Base-by-base conservation (phyloP, 2,797 vertebrate genomes). In the Hydrocynus forskahlii region DNA sequence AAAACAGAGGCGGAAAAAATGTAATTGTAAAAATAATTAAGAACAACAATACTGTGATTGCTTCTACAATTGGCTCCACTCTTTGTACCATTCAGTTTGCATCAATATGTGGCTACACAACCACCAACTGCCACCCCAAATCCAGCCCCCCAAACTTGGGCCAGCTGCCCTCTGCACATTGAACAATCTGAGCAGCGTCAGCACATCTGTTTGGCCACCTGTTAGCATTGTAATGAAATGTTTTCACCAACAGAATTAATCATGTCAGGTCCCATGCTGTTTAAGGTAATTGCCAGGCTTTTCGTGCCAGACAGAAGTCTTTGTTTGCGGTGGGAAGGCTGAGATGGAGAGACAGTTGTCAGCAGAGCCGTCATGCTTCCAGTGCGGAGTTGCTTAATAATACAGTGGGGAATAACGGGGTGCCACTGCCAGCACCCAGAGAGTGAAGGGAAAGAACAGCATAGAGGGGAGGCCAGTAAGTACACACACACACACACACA, bases 211-310 rank as follows among this genome's bases (percentile, higher is more conserved):
- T 57, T 43, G 52, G 21, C 76, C 76, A 68, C 67, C 77, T 84
- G 78, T 86, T 86, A 78, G 76, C 76, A 67, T 81, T 17, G 38
- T 77, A 84, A 85, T 85, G 81, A 83, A 85, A 87, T 84, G 77
- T 85, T 87, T 87, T 68, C 82, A 84, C 66, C 80, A 82, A 80
- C 82, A 80, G 75, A 87, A 69, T 84, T 84, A 85, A 82, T 84
- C 80, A 80, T 84, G 85, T 84, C 82, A 80, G 75, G 71, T 76
- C 82, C 82, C 78, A 78, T 78, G 82, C 84, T 87, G 81, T 79
- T 81, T 80, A 81, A 81, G 79, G 76, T 84, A 82, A 87, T 84
- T 84, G 86, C 35, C 71, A 76, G 60, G 55, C 76, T 81, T 68
- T 66, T 48, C 76, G 48, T 76, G 62, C 68, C 40, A 76, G 79